Evolutionary conservation across 2,797 vertebrate genomes (phyloP).

Genomic region (Menidia menidia): DNA sequence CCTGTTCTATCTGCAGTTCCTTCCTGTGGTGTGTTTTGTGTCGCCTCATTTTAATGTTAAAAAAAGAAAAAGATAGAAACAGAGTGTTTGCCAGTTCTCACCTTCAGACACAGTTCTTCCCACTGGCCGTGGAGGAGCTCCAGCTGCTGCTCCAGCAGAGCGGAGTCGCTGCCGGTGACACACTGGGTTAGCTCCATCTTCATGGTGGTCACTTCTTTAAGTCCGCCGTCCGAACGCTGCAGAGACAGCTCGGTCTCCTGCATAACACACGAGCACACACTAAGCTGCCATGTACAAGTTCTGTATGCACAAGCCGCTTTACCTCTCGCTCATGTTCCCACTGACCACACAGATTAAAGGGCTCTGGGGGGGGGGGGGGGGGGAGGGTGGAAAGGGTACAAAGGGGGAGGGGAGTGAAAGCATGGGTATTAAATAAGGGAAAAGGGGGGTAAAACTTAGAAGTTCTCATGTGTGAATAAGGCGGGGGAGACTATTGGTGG

Average conservation of each 20-base stretch:
- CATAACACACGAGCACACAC: constrained; percentile 77
- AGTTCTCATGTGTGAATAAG: constrained; percentile 32
- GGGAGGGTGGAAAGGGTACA: constrained; percentile 62
- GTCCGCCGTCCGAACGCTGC: constrained; percentile 79
- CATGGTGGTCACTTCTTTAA: constrained; percentile 85
- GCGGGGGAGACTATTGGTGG: constrained; percentile 33
- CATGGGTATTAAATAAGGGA: constrained; percentile 65
- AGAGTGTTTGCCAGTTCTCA: constrained; percentile 48
- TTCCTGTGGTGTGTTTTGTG: neutral
- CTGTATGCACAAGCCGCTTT: constrained; percentile 41
- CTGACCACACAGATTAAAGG: constrained; percentile 78
- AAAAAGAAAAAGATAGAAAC: neutral
- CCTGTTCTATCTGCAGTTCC: constrained; percentile 23
- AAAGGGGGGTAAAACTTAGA: constrained; percentile 56
- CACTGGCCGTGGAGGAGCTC: constrained; percentile 90
- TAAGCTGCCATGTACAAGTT: constrained; percentile 49
- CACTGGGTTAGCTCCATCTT: constrained; percentile 86
- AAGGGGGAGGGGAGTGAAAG: constrained; percentile 76
- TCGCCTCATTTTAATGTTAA: neutral
- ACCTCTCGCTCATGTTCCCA: constrained; percentile 44
- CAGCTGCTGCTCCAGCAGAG: constrained; percentile 87
- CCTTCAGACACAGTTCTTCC: constrained; percentile 89
- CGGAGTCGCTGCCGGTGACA: constrained; percentile 82
- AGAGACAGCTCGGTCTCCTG: constrained; percentile 90
- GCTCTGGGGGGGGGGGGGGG: constrained; percentile 70